phyloP scores from a whole-genome alignment of 2,888 invertebrate genomes.

The Melieria omissa region DNA sequence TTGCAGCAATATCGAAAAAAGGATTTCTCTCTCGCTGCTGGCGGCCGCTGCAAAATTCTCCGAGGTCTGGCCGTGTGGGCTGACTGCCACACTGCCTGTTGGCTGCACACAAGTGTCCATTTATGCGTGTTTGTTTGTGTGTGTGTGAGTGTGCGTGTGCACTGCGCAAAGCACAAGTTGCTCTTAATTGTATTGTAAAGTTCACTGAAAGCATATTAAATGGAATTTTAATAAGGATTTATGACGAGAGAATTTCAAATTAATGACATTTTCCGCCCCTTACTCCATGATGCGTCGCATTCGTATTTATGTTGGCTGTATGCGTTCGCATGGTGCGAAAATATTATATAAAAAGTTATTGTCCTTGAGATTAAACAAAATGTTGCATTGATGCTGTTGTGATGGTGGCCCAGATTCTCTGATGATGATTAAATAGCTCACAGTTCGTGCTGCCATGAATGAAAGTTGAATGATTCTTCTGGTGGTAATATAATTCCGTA shows the following conservation, averaged over 20 bases:
- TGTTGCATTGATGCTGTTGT: no score
- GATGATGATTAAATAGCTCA: no score
- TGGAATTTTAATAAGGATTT: slow-evolving; percentile 37
- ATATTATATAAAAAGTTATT: no score
- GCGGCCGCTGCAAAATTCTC: neutral
- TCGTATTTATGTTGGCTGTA: no score
- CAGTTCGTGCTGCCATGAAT: no score
- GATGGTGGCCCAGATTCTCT: no score
- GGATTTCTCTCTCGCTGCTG: slow-evolving; percentile 1
- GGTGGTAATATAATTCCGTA: no score
- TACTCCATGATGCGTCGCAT: no score
- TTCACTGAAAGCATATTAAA: slow-evolving; percentile 34
- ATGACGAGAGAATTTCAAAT: slow-evolving; percentile 28
- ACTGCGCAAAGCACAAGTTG: slow-evolving; percentile 11
- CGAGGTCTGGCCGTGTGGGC: no score
- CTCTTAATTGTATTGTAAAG: slow-evolving; percentile 35
- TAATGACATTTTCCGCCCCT: slow-evolving; percentile 25
- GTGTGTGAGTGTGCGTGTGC: neutral
- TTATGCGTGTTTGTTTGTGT: neutral
- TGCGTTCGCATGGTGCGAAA: no score
- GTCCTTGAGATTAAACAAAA: no score
- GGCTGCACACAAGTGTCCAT: neutral
- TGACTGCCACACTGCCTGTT: neutral
- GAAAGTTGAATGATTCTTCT: no score
- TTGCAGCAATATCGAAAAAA: neutral